Conservation (phyloP, 2,797 vertebrate species). For the Selene dorsalis region DNA sequence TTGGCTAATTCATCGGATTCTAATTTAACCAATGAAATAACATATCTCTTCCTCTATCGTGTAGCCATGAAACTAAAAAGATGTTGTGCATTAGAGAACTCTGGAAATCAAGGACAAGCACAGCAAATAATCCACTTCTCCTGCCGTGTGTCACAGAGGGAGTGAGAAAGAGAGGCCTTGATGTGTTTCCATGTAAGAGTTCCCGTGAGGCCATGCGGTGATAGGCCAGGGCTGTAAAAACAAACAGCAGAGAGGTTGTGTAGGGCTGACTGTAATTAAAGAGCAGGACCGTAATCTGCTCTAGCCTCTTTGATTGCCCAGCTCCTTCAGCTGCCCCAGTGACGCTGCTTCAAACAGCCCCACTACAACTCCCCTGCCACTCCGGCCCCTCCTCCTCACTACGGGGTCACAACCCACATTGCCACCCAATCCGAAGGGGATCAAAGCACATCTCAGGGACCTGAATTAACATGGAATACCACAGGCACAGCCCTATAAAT, state of each 20-base stretch:
- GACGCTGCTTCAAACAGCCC: slow-evolving; percentile 79
- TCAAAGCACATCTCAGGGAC: slow-evolving; percentile 91
- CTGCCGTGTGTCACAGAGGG: slow-evolving; percentile 65
- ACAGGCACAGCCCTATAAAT: slow-evolving; percentile 94
- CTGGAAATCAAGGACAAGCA: slow-evolving; percentile 57
- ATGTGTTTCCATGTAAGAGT: slow-evolving; percentile 79
- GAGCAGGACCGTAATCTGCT: slow-evolving; percentile 82
- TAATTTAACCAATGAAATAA: slow-evolving; percentile 43
- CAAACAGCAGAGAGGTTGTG: slow-evolving; percentile 81
- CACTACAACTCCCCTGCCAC: slow-evolving; percentile 77
- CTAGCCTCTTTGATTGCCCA: slow-evolving; percentile 81
- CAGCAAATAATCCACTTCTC: slow-evolving; percentile 63
- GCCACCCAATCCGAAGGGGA: slow-evolving; percentile 90
- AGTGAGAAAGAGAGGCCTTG: slow-evolving; percentile 73
- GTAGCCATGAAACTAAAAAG: slow-evolving; percentile 30
- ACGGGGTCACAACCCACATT: slow-evolving; percentile 85
- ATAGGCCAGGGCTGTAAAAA: slow-evolving; percentile 82
- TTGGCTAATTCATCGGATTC: slow-evolving; percentile 51
- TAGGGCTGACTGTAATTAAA: slow-evolving; percentile 84
- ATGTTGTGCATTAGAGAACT: slow-evolving; percentile 43
- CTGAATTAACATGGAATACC: slow-evolving; percentile 93
- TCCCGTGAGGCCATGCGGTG: slow-evolving; percentile 75
- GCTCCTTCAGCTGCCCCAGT: slow-evolving; percentile 75
- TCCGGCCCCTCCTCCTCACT: slow-evolving; percentile 74
- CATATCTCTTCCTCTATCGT: slow-evolving; percentile 22